These are phyloP conservation scores for Sinella curviseta DNA, from an alignment of 1,140 invertebrate genomes.

Conservation along the genomic window DNA sequence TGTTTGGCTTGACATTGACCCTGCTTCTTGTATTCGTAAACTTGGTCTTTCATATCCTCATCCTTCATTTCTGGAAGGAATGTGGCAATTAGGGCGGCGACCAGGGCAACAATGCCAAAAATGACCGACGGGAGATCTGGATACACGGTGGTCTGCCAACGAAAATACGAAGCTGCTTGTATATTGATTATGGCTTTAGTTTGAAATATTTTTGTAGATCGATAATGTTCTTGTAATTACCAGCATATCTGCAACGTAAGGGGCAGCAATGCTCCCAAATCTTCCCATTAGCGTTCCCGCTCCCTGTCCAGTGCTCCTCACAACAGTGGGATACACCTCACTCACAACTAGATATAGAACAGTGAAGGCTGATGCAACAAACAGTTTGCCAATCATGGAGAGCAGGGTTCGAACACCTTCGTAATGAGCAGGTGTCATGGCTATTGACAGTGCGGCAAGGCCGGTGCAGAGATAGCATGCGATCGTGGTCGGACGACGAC, in stretches of 20 bases:
- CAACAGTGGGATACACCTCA: conserved; percentile 71
- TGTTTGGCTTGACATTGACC: not conserved
- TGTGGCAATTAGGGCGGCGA: conserved; percentile 19
- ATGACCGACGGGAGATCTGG: conserved; percentile 38
- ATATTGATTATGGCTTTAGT: not conserved
- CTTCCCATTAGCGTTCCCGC: conserved; percentile 71
- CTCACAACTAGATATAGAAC: conserved; percentile 70
- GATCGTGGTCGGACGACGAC: conserved; percentile 34
- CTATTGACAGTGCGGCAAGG: conserved; percentile 5
- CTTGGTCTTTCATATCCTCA: conserved; percentile 29
- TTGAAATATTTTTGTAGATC: not conserved
- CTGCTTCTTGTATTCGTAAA: not conserved
- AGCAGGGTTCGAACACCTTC: conserved; percentile 33
- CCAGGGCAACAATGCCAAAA: conserved; percentile 33
- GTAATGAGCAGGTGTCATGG: conserved; percentile 21
- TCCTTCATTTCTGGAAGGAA: conserved; percentile 44
- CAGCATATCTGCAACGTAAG: conserved; percentile 50
- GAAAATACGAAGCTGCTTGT: not conserved
- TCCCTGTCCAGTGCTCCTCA: conserved; percentile 68
- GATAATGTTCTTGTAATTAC: conserved; percentile 19
- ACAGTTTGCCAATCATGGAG: conserved; percentile 42
- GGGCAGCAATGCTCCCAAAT: conserved; percentile 67
- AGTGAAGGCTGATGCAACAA: conserved; percentile 63
- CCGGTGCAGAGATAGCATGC: conserved; percentile 30
- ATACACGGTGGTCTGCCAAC: conserved; percentile 32